These are phyloP conservation scores for Silurus glanis DNA, from an alignment of 2,113 vertebrate species.

Conservation along the genomic window DNA sequence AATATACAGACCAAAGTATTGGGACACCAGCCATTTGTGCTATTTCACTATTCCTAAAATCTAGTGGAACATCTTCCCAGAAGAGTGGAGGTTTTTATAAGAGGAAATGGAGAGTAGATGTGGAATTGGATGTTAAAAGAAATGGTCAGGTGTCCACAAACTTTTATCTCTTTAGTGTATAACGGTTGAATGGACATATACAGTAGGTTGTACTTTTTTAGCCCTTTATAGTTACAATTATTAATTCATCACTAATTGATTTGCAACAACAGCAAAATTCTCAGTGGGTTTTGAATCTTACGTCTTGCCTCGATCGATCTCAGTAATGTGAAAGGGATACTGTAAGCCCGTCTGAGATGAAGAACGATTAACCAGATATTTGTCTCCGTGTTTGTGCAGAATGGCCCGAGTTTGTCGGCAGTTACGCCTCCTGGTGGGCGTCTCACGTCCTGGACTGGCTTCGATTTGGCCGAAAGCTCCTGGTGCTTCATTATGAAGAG, in stretches of 20 bases:
- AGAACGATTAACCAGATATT: background rate
- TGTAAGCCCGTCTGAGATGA: background rate
- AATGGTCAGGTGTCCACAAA: too few species aligned
- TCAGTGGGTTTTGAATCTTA: background rate
- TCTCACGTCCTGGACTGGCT: slow-evolving; percentile 87
- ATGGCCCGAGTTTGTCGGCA: slow-evolving; percentile 85
- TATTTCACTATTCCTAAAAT: too few species aligned
- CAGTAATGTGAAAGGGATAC: background rate
- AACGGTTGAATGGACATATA: too few species aligned
- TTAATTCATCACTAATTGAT: background rate
- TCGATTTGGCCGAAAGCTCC: slow-evolving; percentile 75
- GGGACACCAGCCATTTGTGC: too few species aligned
- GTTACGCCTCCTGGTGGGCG: slow-evolving; percentile 87
- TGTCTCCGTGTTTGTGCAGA: slow-evolving; percentile 63
- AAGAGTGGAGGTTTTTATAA: too few species aligned
- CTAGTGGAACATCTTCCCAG: too few species aligned
- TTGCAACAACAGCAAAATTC: background rate
- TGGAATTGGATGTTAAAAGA: too few species aligned
- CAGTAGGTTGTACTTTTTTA: too few species aligned
- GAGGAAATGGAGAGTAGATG: too few species aligned
- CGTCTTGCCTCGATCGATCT: background rate
- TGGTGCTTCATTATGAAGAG: slow-evolving; percentile 82
- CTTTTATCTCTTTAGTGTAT: too few species aligned
- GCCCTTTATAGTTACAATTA: too few species aligned
- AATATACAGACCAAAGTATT: background rate